phyloP scores from a whole-genome alignment of 2,113 vertebrate genomes.

The Eulacestoma nigropectus region DNA sequence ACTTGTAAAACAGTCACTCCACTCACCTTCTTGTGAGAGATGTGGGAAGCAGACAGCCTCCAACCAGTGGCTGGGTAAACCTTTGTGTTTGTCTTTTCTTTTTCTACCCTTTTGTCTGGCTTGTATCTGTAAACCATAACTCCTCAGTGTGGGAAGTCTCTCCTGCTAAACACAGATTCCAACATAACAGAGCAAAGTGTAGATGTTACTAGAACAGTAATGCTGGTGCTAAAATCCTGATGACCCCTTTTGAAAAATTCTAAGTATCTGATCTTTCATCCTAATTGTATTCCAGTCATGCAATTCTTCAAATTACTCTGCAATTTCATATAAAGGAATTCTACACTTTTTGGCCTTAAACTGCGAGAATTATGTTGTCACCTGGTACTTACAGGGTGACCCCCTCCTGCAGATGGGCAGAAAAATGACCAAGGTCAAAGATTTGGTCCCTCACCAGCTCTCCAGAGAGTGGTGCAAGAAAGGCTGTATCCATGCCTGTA shows the following conservation, averaged over 20 bases:
- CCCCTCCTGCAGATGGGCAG: not conserved
- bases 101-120: conserved; percentile 22
- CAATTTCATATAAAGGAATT: not conserved
- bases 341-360: not conserved
- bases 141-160: conserved; percentile 22
- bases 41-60: not conserved
- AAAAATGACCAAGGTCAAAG: not conserved
- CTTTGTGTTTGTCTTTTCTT: conserved; percentile 6
- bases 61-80: not conserved
- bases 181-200: not conserved
- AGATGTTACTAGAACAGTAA: not conserved
- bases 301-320: not conserved
- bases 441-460: not conserved
- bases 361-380: not conserved
- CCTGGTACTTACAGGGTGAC: not conserved
- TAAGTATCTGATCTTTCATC: not conserved
- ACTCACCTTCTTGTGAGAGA: not conserved
- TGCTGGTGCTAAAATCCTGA: not conserved
- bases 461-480: not conserved
- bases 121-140: conserved; percentile 39
- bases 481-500: not conserved
- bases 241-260: not conserved
- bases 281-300: not conserved
- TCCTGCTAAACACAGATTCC: not conserved
- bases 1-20: not conserved